Evolutionary conservation across 1,140 invertebrate species (phyloP).

Genomic region (Arion vulgaris): DNA sequence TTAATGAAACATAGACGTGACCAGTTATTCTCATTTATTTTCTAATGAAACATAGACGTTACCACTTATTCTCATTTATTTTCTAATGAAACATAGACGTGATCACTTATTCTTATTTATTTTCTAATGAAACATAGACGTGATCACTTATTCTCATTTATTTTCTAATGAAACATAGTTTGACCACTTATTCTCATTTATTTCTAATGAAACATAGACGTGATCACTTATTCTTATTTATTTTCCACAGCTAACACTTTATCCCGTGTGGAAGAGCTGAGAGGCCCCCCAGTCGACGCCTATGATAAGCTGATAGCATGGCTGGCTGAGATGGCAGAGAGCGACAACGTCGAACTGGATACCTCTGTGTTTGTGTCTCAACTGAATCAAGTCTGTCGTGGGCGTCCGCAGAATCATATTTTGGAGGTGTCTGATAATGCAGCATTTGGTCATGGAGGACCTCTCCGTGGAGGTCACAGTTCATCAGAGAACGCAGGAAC

Average conservation of each 20-base stretch:
- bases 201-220: no score
- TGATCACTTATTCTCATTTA: no score
- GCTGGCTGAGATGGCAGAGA: slow-evolving; percentile 56
- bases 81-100: no score
- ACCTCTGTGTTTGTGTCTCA: slow-evolving; percentile 51
- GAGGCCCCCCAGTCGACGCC: slow-evolving; percentile 50
- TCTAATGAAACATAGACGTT: no score
- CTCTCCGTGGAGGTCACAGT: neutral
- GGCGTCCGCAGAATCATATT: slow-evolving; percentile 23
- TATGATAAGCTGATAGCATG: slow-evolving; percentile 61
- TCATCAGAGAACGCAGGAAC: neutral
- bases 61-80: no score
- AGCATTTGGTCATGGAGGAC: neutral
- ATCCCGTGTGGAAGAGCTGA: slow-evolving; percentile 46
- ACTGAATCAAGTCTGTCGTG: slow-evolving; percentile 43
- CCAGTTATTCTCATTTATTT: no score
- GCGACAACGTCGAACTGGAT: slow-evolving; percentile 49
- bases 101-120: no score
- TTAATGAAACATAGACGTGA: no score
- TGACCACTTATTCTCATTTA: no score
- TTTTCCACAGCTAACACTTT: slow-evolving; percentile 45
- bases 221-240: no score
- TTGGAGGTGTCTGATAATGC: neutral
- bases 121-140: no score
- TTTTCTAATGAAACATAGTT: no score